Percentiles rank a stretch among this genome's conserved stretches.
phyloP scores from a whole-genome alignment of 2,113 vertebrate species.

The Prunella himalayana region DNA sequence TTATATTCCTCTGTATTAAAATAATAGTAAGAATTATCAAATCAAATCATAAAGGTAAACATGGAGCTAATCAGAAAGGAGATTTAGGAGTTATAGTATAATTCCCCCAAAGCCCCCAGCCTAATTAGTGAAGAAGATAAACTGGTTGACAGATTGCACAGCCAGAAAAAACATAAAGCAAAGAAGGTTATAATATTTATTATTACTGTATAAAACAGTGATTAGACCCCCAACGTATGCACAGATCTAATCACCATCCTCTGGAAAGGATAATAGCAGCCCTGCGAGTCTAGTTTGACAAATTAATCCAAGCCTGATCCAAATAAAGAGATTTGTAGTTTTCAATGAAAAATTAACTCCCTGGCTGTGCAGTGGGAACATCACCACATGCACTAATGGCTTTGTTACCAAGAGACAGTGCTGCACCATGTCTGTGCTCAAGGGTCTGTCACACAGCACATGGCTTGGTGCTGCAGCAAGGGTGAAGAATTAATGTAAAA shows the following conservation, averaged over 20 bases:
- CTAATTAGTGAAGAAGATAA: constrained; percentile 63
- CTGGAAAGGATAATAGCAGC: constrained; percentile 42
- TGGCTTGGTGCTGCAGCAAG: neutral
- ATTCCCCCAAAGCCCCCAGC: constrained; percentile 29
- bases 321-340: constrained; percentile 47
- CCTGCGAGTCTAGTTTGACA: constrained; percentile 14
- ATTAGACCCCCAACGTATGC: constrained; percentile 54
- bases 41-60: constrained; percentile 37
- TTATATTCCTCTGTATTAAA: neutral
- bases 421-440: neutral
- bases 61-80: constrained; percentile 41
- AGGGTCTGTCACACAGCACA: neutral
- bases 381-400: neutral
- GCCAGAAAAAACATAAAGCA: constrained; percentile 49
- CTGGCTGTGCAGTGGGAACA: neutral
- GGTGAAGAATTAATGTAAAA: neutral
- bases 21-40: neutral
- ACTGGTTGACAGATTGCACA: constrained; percentile 59
- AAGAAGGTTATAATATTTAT: constrained; percentile 52
- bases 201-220: constrained; percentile 32
- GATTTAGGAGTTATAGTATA: constrained; percentile 32
- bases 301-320: constrained; percentile 56
- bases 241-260: constrained; percentile 51
- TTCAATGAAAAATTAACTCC: constrained; percentile 49
- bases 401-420: neutral